Conservation (phyloP, 2,888 invertebrate genomes). For the Torymus auratus region DNA sequence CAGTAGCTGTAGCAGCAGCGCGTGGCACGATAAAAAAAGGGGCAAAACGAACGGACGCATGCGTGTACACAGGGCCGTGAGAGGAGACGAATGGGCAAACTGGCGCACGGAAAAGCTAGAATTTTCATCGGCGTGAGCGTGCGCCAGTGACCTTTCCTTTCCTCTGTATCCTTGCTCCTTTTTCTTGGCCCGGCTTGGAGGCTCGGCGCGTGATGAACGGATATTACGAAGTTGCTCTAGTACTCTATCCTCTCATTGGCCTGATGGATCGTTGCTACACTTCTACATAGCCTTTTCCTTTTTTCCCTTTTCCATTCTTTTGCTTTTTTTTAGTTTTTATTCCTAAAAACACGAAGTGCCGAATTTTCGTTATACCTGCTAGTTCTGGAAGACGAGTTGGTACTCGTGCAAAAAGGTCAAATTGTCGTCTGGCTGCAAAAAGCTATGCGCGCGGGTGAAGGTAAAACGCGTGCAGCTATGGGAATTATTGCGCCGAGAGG, state of each 20-base stretch:
- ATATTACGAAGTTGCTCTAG: conserved; percentile 38
- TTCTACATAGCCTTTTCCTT: background rate
- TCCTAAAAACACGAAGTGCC: background rate
- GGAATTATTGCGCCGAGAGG: background rate
- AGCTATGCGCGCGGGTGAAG: background rate
- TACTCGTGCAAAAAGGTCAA: background rate
- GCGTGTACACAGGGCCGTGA: background rate
- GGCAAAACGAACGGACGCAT: background rate
- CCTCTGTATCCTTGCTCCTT: background rate
- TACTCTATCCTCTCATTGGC: background rate
- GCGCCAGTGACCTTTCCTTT: background rate
- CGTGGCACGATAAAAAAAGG: background rate
- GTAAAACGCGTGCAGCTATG: background rate
- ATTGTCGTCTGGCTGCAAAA: background rate
- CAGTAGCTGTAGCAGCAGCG: background rate
- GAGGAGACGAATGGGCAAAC: background rate
- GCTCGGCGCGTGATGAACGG: conserved; percentile 33
- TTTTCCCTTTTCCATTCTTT: background rate
- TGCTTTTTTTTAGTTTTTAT: no score
- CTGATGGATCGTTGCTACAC: conserved; percentile 35
- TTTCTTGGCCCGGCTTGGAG: background rate
- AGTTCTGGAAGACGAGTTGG: background rate
- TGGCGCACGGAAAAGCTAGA: conserved; percentile 17
- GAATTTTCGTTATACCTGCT: no score
- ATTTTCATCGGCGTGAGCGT: conserved; percentile 26